phyloP scores from a whole-genome alignment of 2,797 vertebrate species.

The Epinephelus malabaricus region DNA sequence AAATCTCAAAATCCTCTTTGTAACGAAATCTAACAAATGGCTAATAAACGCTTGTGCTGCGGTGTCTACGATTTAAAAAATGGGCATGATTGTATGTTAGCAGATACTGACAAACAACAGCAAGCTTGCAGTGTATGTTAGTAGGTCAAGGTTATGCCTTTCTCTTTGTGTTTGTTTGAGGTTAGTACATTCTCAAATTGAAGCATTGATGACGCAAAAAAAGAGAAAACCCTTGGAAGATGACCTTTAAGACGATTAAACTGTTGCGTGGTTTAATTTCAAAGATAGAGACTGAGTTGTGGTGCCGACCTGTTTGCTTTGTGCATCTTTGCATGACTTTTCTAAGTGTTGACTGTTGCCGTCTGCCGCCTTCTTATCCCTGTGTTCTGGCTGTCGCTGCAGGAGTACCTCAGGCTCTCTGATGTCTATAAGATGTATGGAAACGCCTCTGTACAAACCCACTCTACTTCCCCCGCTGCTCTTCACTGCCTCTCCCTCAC shows the following conservation, averaged over 20 bases:
- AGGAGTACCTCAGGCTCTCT: conserved; percentile 90
- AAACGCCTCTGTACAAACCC: conserved; percentile 81
- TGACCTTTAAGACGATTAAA: not conserved
- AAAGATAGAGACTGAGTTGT: conserved; percentile 12
- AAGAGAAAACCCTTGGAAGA: not conserved
- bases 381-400: conserved; percentile 64
- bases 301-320: conserved; percentile 16
- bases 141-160: conserved; percentile 6
- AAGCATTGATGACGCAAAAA: not conserved
- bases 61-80: not conserved
- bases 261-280: not conserved
- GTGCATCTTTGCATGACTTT: conserved; percentile 36
- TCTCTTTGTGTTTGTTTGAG: conserved; percentile 7
- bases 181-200: not conserved
- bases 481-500: conserved; percentile 85
- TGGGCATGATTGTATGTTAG: conserved; percentile 39
- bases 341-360: not conserved
- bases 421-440: conserved; percentile 91
- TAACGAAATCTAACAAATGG: conserved; percentile 29
- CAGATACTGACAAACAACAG: conserved; percentile 22
- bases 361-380: conserved; percentile 32
- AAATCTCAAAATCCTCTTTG: conserved; percentile 69
- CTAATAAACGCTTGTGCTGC: conserved; percentile 21
- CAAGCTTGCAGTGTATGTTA: conserved; percentile 37
- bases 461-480: conserved; percentile 82